Evolutionary conservation across 2,888 invertebrate genomes (phyloP), one percentile per base, ranked within the genome.

Genomic region (Platycnemis pennipes): DNA sequence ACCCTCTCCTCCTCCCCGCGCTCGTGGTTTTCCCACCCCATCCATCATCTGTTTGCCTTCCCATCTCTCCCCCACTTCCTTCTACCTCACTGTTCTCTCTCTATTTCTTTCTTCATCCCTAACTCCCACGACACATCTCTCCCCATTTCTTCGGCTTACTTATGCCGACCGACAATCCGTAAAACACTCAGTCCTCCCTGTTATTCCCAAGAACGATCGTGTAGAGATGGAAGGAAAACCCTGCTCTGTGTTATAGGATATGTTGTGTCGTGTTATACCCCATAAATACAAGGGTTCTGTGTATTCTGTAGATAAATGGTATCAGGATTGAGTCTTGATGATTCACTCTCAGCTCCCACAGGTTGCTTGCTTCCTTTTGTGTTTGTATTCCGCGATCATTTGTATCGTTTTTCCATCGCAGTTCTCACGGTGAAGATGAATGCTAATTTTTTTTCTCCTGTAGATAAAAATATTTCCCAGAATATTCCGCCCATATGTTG

Each of bases 1-100:
- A 96, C 96, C 96, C 96, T 95, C 96, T 96, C 96, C 96, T 96
- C 96, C 96, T 96, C 96, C 96, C 96, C 96, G 96, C 96, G 96
- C 96, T 96, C 96, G 96, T 96, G 95, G 95, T 95, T 95, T 95
- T 95, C 95, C 94, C 94, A 88, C 94, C 94, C 95, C 88, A 77
- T 87, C 85, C 87, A 77, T 87, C 94, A 77, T n/a, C 88, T 46
- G 94, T 26, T 44, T 69, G 88, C 63, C 91, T 89, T 95, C 95
- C 94, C 94, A 94, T 94, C 94, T 63, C 94, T 19, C 87, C 45
- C 91, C 88, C 94, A 94, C 91, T 85, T 94, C 26, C 22, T 37
- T 44, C 86, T 44, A 22, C 16, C 26, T 11, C 77, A 4, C 8
- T 26, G n/a, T 37, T 11, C 77, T n/a, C 13, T 13, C 26, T 2